These are phyloP conservation scores for Dendrolimus punctatus DNA, from an alignment of 1,140 invertebrate genomes.

Conservation along the genomic window DNA sequence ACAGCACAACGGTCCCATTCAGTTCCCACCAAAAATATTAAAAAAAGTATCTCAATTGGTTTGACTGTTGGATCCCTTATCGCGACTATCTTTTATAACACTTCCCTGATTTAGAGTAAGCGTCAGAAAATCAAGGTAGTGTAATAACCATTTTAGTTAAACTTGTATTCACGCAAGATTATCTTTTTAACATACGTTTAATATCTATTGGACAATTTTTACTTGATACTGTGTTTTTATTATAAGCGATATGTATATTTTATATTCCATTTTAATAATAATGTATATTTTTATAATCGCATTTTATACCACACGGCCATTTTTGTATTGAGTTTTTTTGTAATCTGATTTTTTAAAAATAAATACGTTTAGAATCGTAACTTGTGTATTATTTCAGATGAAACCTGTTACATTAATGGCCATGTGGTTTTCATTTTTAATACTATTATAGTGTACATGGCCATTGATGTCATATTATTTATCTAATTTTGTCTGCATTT, in stretches of 20 bases:
- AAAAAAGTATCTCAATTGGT: too few relatives aligned
- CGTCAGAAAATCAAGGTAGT: too few relatives aligned
- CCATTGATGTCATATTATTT: constrained; percentile 40
- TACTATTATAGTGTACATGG: constrained; percentile 31
- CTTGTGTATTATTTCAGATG: constrained; percentile 51
- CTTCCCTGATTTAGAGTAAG: too few relatives aligned
- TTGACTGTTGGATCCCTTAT: too few relatives aligned
- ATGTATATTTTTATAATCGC: constrained; percentile 5
- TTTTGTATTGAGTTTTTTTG: constrained; percentile 50
- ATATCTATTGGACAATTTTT: too few relatives aligned
- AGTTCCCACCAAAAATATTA: too few relatives aligned
- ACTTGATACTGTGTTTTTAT: too few relatives aligned
- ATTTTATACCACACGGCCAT: constrained; percentile 55
- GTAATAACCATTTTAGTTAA: too few relatives aligned
- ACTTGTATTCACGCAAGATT: too few relatives aligned
- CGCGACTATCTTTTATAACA: too few relatives aligned
- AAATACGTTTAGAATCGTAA: constrained; percentile 41
- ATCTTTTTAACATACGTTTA: too few relatives aligned
- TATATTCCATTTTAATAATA: constrained; percentile 1
- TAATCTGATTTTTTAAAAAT: constrained; percentile 34
- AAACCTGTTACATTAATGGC: constrained; percentile 54
- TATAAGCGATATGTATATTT: not conserved
- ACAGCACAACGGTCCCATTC: too few relatives aligned
- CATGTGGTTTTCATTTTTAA: constrained; percentile 40
- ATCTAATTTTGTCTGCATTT: constrained; percentile 5